phyloP scores from a whole-genome alignment of 2,888 invertebrate species.

The Clepsis dumicolana region DNA sequence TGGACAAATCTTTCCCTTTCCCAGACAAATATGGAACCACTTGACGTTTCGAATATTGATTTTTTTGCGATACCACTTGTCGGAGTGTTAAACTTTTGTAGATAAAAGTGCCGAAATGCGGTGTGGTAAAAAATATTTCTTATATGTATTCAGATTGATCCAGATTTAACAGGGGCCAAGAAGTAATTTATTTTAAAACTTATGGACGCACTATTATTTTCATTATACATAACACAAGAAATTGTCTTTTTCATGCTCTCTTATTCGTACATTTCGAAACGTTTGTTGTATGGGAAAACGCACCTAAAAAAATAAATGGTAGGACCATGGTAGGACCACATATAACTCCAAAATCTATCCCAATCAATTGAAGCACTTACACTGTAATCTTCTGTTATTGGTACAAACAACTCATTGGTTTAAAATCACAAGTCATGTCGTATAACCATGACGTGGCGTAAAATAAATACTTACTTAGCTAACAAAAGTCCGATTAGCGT shows the following conservation, averaged over 20 bases:
- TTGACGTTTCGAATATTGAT: conserved; percentile 52
- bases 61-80: conserved; percentile 26
- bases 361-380: conserved; percentile 53
- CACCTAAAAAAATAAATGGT: background rate
- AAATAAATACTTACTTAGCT: conserved; percentile 56
- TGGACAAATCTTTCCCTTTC: conserved; percentile 55
- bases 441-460: conserved; percentile 60
- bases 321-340: conserved; percentile 1
- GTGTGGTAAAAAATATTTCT: background rate
- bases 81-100: conserved; percentile 13
- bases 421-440: conserved; percentile 55
- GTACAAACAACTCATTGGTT: conserved; percentile 49
- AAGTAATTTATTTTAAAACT: too few relatives aligned
- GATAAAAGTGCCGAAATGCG: background rate
- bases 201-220: background rate
- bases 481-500: conserved; percentile 60
- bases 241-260: background rate
- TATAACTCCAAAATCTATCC: conserved; percentile 9
- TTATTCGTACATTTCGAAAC: background rate
- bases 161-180: too few relatives aligned
- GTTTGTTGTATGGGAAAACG: background rate
- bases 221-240: background rate
- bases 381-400: conserved; percentile 59
- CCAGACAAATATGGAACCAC: conserved; percentile 65
- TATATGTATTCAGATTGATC: too few relatives aligned